These are phyloP conservation scores for Machaerirhynchus nigripectus DNA, from an alignment of 2,113 vertebrate genomes.

Conservation along the genomic window DNA sequence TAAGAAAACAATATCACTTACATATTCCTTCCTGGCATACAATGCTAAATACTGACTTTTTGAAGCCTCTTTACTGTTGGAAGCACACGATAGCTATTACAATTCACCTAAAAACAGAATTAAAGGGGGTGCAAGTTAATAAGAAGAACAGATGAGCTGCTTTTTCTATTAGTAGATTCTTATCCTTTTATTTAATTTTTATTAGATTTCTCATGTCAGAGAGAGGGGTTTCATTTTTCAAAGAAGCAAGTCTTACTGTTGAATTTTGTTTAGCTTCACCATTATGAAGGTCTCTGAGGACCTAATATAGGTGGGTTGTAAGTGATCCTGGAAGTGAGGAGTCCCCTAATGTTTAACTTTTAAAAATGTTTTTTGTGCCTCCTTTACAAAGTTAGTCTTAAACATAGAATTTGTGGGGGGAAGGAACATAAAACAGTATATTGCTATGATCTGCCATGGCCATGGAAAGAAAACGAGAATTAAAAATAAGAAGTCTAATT, in stretches of 20 bases:
- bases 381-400: neutral
- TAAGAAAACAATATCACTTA: constrained; percentile 59
- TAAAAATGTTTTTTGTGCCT: neutral
- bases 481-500: neutral
- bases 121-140: neutral
- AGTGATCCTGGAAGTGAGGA: neutral
- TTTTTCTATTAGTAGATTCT: neutral
- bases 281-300: neutral
- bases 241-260: neutral
- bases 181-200: neutral
- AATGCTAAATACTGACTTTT: neutral
- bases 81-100: neutral
- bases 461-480: neutral
- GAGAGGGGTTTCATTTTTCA: neutral
- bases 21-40: neutral
- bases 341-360: neutral
- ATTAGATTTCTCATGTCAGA: neutral
- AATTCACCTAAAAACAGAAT: neutral
- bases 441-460: neutral
- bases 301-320: neutral
- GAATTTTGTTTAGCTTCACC: neutral
- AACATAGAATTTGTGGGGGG: neutral
- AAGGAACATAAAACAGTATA: neutral
- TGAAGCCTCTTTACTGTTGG: neutral
- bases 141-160: neutral